Conservation (phyloP, 2,888 invertebrate genomes). For the Allolobophora icterica region DNA sequence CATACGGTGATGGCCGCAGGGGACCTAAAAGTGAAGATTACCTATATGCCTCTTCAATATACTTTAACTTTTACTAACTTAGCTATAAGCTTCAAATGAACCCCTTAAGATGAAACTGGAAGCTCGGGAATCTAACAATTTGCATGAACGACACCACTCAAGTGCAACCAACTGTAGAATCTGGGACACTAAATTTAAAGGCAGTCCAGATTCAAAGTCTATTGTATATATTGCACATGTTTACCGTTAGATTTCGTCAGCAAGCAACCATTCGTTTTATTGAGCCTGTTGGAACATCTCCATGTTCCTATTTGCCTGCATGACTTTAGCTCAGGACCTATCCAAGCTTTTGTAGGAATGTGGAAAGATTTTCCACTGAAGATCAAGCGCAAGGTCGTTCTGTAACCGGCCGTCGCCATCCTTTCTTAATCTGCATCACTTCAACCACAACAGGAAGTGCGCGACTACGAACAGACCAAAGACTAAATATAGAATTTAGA, state of each 20-base stretch:
- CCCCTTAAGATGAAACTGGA: too few species aligned
- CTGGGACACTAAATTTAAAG: background rate
- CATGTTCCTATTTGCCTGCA: background rate
- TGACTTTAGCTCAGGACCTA: background rate
- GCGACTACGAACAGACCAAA: background rate
- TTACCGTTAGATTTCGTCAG: slow-evolving; percentile 11
- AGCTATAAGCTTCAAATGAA: too few species aligned
- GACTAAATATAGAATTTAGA: background rate
- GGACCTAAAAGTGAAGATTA: too few species aligned
- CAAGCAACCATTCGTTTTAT: background rate
- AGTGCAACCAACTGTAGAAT: background rate
- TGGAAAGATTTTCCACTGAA: background rate
- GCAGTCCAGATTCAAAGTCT: background rate
- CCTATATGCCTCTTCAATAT: too few species aligned
- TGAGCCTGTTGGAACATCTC: background rate
- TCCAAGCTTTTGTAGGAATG: background rate
- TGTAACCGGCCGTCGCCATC: background rate
- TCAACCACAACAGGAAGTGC: background rate
- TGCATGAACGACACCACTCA: background rate
- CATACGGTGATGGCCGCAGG: too few species aligned
- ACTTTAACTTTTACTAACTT: too few species aligned
- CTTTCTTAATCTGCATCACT: background rate
- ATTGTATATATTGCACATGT: background rate
- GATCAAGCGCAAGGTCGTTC: background rate
- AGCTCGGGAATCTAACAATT: too few species aligned